These are phyloP conservation scores for Cladopsammia gracilis DNA, from an alignment of 64 coral and sea anemone species.

Conservation along the genomic window DNA sequence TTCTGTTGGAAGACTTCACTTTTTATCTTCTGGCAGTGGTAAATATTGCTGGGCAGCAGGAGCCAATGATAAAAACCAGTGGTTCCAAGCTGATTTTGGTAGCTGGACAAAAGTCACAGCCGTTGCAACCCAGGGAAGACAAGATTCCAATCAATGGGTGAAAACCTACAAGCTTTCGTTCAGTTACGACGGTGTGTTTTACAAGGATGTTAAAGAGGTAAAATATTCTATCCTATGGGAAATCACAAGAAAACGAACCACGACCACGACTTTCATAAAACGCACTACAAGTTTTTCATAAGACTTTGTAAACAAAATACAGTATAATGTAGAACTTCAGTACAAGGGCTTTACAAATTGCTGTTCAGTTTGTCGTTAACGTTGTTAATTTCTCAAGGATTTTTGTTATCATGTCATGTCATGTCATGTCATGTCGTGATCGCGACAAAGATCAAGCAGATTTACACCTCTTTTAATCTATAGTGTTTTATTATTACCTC, in stretches of 20 bases:
- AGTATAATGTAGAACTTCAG: too few relatives aligned
- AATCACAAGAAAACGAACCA: neutral
- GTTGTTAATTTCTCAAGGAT: too few relatives aligned
- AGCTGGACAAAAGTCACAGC: conserved; percentile 24
- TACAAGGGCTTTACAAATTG: too few relatives aligned
- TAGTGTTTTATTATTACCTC: too few relatives aligned
- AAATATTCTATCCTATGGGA: too few relatives aligned
- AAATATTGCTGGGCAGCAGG: conserved; percentile 52
- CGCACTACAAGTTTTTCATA: too few relatives aligned
- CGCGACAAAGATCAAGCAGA: too few relatives aligned
- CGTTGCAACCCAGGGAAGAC: conserved; percentile 42
- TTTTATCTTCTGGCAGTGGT: conserved; percentile 4
- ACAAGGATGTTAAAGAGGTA: neutral
- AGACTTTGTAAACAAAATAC: too few relatives aligned
- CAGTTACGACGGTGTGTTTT: conserved; percentile 33
- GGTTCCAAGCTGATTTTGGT: conserved; percentile 59
- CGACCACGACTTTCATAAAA: neutral
- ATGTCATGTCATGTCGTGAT: too few relatives aligned
- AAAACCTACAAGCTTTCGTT: conserved; percentile 44
- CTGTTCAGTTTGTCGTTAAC: too few relatives aligned
- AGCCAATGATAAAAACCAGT: conserved; percentile 31
- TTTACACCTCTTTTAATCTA: too few relatives aligned
- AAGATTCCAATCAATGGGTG: conserved; percentile 57
- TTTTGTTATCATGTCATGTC: too few relatives aligned
- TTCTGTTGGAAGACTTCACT: conserved; percentile 37